Evolutionary conservation across 2,888 invertebrate species (phyloP).

Genomic region (Tuberolachnus salignus): DNA sequence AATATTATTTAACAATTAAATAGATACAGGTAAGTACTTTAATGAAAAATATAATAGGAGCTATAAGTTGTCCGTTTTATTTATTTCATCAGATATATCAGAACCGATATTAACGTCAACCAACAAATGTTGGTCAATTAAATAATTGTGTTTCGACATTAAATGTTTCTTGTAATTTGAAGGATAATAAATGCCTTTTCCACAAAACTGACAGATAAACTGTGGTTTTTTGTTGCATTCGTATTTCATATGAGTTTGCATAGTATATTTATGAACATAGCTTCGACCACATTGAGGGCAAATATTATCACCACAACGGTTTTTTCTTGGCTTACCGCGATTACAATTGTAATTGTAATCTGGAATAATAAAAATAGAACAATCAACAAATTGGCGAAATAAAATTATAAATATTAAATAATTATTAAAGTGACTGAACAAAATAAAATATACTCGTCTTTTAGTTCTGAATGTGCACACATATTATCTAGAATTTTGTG

Average conservation of each 20-base stretch:
- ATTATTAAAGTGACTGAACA: background rate
- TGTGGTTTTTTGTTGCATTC: constrained; percentile 59
- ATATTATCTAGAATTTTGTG: background rate
- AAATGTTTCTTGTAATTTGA: constrained; percentile 52
- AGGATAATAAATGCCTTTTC: constrained; percentile 52
- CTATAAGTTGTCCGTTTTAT: background rate
- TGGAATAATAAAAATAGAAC: constrained; percentile 11
- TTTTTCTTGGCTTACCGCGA: constrained; percentile 19
- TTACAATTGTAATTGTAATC: constrained; percentile 2
- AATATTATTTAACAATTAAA: no score
- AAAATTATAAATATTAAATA: background rate
- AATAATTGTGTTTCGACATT: constrained; percentile 17
- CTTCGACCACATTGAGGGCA: constrained; percentile 53
- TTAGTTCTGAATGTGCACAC: constrained; percentile 26
- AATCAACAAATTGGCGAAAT: background rate
- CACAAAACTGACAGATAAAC: constrained; percentile 70
- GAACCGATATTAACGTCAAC: background rate
- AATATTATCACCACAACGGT: constrained; percentile 42
- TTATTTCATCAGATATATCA: constrained; percentile 1
- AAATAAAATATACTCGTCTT: background rate
- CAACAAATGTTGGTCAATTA: background rate
- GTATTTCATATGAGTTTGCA: constrained; percentile 55
- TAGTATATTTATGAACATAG: constrained; percentile 55
- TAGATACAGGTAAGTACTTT: background rate
- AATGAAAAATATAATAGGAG: background rate